Evolutionary conservation across 2,797 vertebrate genomes (phyloP).

Genomic region (Hydrophis major): DNA sequence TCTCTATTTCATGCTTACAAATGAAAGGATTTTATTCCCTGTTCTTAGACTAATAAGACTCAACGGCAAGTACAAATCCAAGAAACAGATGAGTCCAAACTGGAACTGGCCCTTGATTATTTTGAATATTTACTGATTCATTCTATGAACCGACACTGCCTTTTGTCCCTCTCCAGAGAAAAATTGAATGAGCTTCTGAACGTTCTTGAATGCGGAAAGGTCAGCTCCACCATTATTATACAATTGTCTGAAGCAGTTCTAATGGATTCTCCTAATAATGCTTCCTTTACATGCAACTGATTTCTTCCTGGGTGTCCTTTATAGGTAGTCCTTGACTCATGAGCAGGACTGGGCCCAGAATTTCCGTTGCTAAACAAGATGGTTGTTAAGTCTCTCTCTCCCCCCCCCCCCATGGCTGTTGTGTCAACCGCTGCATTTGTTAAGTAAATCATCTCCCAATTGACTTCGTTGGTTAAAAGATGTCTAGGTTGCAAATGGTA

Average conservation of each 20-base stretch:
- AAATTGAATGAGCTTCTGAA: conserved; percentile 79
- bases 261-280: background rate
- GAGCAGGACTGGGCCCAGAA: background rate
- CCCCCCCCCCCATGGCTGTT: background rate
- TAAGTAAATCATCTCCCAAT: background rate
- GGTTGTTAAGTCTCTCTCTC: background rate
- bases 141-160: conserved; percentile 72
- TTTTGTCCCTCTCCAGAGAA: conserved; percentile 74
- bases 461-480: background rate
- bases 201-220: conserved; percentile 80
- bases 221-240: conserved; percentile 48
- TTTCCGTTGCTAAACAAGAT: background rate
- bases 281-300: background rate
- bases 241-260: background rate
- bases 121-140: conserved; percentile 83
- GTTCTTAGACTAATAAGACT: conserved; percentile 63
- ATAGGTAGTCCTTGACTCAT: background rate
- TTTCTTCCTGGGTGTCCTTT: background rate
- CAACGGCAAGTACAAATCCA: conserved; percentile 76
- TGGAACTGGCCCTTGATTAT: conserved; percentile 83
- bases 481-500: background rate
- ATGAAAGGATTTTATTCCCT: background rate
- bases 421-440: background rate
- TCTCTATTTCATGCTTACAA: background rate
- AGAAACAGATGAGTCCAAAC: conserved; percentile 75